These are phyloP conservation scores for Sphaerodactylus townsendi DNA, from an alignment of 2,113 vertebrate genomes.

Conservation along the genomic window DNA sequence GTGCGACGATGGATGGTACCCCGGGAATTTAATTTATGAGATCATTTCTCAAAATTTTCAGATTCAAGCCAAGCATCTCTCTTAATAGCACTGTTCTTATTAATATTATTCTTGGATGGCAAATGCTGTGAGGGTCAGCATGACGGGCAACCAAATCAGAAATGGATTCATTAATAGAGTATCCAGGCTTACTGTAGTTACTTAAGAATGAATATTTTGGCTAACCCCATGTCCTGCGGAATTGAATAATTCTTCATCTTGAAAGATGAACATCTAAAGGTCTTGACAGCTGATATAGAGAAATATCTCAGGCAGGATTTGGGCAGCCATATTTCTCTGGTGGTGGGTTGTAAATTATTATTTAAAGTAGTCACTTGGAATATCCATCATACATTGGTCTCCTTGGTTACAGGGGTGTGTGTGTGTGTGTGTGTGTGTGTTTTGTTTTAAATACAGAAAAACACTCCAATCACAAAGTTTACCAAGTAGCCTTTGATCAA, in stretches of 20 bases:
- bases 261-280: not conserved
- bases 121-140: conserved; percentile 52
- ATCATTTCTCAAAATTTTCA: conserved; percentile 72
- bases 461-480: no score
- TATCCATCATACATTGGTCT: not conserved
- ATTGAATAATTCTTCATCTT: not conserved
- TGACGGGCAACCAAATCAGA: conserved; percentile 47
- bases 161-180: conserved; percentile 33
- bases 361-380: not conserved
- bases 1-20: conserved; percentile 74
- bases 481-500: no score
- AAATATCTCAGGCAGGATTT: not conserved
- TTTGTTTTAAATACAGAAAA: no score
- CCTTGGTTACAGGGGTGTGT: not conserved
- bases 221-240: not conserved
- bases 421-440: no score
- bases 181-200: conserved; percentile 5
- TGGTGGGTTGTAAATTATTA: not conserved
- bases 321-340: not conserved
- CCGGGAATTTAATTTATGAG: conserved; percentile 81
- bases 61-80: conserved; percentile 66
- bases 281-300: not conserved
- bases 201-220: not conserved
- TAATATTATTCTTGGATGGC: conserved; percentile 75
- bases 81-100: conserved; percentile 72